Conservation (phyloP, 2,797 vertebrate genomes). For the Hoplostethus mediterraneus region DNA sequence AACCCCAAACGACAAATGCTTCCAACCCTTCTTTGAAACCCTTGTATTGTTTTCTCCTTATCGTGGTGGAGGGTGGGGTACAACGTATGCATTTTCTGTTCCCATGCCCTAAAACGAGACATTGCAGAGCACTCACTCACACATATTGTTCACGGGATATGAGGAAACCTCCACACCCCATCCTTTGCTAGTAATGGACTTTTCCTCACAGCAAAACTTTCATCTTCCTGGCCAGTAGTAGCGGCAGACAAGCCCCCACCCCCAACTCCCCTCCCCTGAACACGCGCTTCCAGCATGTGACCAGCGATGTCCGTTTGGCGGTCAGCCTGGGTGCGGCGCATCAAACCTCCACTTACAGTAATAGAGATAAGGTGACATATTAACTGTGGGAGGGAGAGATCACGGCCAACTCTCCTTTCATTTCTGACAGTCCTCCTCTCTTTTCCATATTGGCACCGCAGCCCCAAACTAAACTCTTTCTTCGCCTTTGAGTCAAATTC, state of each 20-base stretch:
- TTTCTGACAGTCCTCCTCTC: background rate
- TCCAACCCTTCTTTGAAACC: background rate
- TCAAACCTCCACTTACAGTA: slow-evolving; percentile 32
- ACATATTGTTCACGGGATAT: slow-evolving; percentile 61
- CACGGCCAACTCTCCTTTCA: slow-evolving; percentile 5
- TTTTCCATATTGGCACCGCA: background rate
- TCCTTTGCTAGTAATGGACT: slow-evolving; percentile 54
- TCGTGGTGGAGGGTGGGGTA: slow-evolving; percentile 18
- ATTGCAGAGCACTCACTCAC: slow-evolving; percentile 5
- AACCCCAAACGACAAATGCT: background rate
- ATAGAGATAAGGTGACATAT: slow-evolving; percentile 55
- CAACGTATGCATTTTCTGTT: slow-evolving; percentile 4
- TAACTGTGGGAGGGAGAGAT: slow-evolving; percentile 15
- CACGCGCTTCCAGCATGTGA: slow-evolving; percentile 36
- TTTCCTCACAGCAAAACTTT: slow-evolving; percentile 52
- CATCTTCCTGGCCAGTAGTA: slow-evolving; percentile 26
- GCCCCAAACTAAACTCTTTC: background rate
- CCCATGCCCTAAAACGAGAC: slow-evolving; percentile 27
- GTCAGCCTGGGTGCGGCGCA: slow-evolving; percentile 17
- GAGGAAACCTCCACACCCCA: slow-evolving; percentile 66
- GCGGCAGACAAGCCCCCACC: background rate
- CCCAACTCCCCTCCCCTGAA: background rate
- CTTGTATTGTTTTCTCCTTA: background rate
- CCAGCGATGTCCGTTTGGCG: slow-evolving; percentile 13
- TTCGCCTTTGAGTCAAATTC: slow-evolving; percentile 9